Evolutionary conservation across 1,140 invertebrate genomes (phyloP).

Genomic region (Aphaenogaster ashmeadi): DNA sequence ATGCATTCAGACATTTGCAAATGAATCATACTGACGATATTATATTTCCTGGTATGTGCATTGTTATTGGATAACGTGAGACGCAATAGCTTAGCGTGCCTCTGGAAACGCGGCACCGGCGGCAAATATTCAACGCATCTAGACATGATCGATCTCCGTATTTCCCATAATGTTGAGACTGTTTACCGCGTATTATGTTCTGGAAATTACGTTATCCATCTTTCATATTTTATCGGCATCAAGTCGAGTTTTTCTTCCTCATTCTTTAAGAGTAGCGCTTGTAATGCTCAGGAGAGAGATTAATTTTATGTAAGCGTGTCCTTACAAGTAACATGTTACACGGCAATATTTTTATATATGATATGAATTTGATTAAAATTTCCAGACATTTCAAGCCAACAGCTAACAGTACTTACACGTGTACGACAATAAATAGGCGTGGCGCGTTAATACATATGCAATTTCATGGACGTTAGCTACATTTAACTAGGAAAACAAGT

Average conservation of each 20-base stretch:
- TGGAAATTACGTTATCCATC: conserved; percentile 48
- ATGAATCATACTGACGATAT: conserved; percentile 46
- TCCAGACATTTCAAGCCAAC: background rate
- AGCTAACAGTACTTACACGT: conserved; percentile 64
- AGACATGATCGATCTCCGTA: conserved; percentile 14
- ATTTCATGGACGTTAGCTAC: conserved; percentile 75
- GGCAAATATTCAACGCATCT: background rate
- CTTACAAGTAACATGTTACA: background rate
- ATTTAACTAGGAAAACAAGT: conserved; percentile 78
- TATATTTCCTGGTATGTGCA: conserved; percentile 32
- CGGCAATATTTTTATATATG: background rate
- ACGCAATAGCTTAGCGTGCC: conserved; percentile 19
- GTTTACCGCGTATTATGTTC: conserved; percentile 29
- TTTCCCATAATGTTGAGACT: conserved; percentile 15
- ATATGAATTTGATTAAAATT: background rate
- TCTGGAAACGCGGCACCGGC: conserved; percentile 1
- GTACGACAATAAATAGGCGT: conserved; percentile 72
- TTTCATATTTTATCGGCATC: background rate
- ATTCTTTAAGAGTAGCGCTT: background rate
- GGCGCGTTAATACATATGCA: conserved; percentile 56
- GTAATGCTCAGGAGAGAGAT: background rate
- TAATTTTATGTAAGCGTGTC: background rate
- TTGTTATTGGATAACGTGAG: conserved; percentile 31
- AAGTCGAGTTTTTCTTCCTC: background rate
- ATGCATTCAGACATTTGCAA: conserved; percentile 33